Evolutionary conservation across 2,113 vertebrate genomes (phyloP).

Genomic region (Pteropus alecto): DNA sequence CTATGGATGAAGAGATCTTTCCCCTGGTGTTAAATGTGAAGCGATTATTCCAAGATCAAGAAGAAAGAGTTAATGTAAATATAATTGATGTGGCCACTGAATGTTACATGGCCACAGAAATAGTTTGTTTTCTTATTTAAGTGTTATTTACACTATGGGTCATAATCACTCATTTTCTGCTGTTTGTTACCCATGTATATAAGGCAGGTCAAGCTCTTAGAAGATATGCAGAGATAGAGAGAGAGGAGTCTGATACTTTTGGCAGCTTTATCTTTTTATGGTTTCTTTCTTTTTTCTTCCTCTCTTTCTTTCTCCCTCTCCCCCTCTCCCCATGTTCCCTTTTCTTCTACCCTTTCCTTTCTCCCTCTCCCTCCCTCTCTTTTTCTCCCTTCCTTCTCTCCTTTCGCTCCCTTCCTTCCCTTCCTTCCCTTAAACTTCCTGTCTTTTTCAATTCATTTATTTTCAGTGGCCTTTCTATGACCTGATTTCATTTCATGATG

Average conservation of each 20-base stretch:
- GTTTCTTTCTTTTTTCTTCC: background rate
- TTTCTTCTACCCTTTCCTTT: too few relatives aligned
- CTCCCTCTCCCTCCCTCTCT: too few relatives aligned
- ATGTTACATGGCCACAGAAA: conserved; percentile 5
- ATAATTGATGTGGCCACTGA: conserved; percentile 11
- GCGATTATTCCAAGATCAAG: conserved; percentile 34
- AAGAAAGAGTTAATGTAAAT: conserved; percentile 41
- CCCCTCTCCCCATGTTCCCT: too few relatives aligned
- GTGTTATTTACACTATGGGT: background rate
- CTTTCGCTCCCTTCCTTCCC: too few relatives aligned
- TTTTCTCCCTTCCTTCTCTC: too few relatives aligned
- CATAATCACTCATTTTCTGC: conserved; percentile 14
- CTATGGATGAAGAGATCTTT: conserved; percentile 29
- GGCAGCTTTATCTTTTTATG: conserved; percentile 21
- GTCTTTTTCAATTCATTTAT: conserved; percentile 8
- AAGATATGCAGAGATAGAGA: background rate
- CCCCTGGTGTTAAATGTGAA: conserved; percentile 17
- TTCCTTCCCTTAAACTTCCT: background rate
- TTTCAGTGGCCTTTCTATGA: conserved; percentile 48
- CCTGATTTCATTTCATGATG: background rate
- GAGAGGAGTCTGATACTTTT: background rate
- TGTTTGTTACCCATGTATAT: background rate
- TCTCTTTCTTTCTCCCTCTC: too few relatives aligned
- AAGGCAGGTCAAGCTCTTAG: background rate
- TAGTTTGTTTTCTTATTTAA: conserved; percentile 44